Percentiles rank a stretch among this genome's conserved stretches.
These are phyloP conservation scores for Stichodactyla helianthus DNA, from an alignment of 64 coral and sea anemone species.

Conservation along the genomic window DNA sequence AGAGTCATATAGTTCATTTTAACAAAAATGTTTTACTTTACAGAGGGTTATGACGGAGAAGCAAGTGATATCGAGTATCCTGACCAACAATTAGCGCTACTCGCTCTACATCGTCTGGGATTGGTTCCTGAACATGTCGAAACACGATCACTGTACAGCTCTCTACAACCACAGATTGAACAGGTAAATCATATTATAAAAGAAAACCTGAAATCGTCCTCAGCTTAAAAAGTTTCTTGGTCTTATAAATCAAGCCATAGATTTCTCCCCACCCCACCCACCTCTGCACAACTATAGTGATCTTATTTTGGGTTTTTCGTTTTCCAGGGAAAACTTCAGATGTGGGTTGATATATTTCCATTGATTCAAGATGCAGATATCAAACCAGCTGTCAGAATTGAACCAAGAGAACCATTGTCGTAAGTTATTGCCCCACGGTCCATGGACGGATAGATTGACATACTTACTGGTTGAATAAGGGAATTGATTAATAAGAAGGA, in stretches of 20 bases:
- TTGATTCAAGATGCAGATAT: not conserved
- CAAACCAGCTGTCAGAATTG: constrained; percentile 43
- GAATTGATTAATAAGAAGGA: too few relatives aligned
- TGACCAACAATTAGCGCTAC: constrained; percentile 39
- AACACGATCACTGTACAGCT: constrained; percentile 61
- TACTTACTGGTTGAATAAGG: too few relatives aligned
- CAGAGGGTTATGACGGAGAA: constrained; percentile 7
- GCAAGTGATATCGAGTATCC: constrained; percentile 12
- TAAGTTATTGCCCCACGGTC: constrained; percentile 26
- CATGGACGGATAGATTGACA: too few relatives aligned
- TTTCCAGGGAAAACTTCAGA: constrained; percentile 65
- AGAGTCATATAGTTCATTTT: not conserved
- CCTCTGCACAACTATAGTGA: not conserved
- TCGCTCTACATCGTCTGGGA: constrained; percentile 36
- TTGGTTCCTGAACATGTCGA: constrained; percentile 80
- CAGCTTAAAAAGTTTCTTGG: too few relatives aligned
- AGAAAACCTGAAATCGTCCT: too few relatives aligned
- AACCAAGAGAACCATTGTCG: constrained; percentile 41
- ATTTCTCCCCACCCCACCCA: too few relatives aligned
- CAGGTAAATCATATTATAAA: constrained; percentile 14
- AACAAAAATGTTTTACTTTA: not conserved
- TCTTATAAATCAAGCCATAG: too few relatives aligned
- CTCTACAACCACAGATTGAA: constrained; percentile 52
- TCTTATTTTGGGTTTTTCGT: not conserved
- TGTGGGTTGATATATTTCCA: constrained; percentile 89